Conservation (phyloP, 2,797 vertebrate species). For the Phoebastria nigripes region DNA sequence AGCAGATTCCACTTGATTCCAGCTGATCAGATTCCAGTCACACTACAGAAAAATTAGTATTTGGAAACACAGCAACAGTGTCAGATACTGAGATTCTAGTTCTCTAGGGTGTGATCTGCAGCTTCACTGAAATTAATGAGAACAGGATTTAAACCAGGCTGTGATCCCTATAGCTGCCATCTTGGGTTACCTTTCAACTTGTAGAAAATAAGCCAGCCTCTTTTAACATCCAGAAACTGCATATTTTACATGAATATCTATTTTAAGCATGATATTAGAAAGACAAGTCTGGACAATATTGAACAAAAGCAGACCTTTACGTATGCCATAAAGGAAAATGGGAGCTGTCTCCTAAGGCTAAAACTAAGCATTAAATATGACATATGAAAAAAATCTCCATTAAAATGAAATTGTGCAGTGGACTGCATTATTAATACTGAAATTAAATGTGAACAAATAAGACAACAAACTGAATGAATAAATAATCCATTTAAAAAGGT, state of each 20-base stretch:
- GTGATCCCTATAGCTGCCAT: neutral
- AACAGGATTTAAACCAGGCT: neutral
- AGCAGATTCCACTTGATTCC: neutral
- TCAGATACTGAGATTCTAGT: neutral
- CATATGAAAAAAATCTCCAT: conserved; percentile 11
- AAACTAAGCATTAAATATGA: neutral
- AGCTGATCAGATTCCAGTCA: neutral
- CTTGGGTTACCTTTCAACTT: neutral
- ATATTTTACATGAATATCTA: neutral
- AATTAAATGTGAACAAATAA: conserved; percentile 62
- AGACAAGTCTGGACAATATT: conserved; percentile 6
- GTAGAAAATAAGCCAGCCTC: neutral
- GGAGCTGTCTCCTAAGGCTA: conserved; percentile 29
- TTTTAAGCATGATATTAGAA: conserved; percentile 15
- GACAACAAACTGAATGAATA: conserved; percentile 35
- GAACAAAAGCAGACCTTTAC: conserved; percentile 18
- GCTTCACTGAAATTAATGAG: neutral
- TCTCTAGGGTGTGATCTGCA: neutral
- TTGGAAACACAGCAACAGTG: neutral
- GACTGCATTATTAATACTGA: conserved; percentile 31
- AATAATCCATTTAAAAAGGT: conserved; percentile 46
- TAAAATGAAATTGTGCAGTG: conserved; percentile 39
- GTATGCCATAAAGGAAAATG: conserved; percentile 6
- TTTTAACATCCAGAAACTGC: neutral
- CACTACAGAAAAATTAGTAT: neutral